These are phyloP conservation scores for Orthosia gracilis DNA, from an alignment of 2,888 invertebrate genomes.

Conservation along the genomic window DNA sequence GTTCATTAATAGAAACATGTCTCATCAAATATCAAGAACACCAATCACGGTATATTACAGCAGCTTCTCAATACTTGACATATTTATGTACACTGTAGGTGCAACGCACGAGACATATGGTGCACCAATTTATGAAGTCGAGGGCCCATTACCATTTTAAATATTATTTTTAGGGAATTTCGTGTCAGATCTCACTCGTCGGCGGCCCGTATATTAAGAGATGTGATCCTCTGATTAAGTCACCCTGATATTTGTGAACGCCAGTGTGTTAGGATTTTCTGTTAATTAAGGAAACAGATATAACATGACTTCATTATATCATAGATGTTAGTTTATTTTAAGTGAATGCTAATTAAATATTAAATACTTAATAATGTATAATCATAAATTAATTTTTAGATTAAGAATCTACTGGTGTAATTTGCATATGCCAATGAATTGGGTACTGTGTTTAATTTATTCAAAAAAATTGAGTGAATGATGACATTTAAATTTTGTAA, in stretches of 20 bases:
- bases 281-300: constrained; percentile 86
- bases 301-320: constrained; percentile 67
- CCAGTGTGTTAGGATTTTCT: constrained; percentile 81
- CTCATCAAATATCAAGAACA: constrained; percentile 79
- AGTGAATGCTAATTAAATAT: not conserved
- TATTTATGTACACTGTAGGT: constrained; percentile 91
- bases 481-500: constrained; percentile 1
- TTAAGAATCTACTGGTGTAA: not conserved
- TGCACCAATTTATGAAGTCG: constrained; percentile 90
- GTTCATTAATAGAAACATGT: constrained; percentile 26
- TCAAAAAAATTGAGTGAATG: constrained; percentile 9
- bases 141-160: constrained; percentile 91
- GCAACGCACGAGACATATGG: constrained; percentile 90
- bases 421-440: constrained; percentile 24
- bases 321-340: constrained; percentile 63
- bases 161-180: constrained; percentile 92
- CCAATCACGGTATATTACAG: constrained; percentile 77
- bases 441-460: not conserved
- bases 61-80: constrained; percentile 89
- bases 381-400: not conserved
- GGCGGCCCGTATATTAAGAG: constrained; percentile 89
- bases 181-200: constrained; percentile 91
- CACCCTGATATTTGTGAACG: constrained; percentile 84
- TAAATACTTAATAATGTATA: not conserved
- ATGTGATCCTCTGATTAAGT: constrained; percentile 90